Evolutionary conservation across 2,797 vertebrate species (phyloP).

Genomic region (Acanthurus leucopareius): DNA sequence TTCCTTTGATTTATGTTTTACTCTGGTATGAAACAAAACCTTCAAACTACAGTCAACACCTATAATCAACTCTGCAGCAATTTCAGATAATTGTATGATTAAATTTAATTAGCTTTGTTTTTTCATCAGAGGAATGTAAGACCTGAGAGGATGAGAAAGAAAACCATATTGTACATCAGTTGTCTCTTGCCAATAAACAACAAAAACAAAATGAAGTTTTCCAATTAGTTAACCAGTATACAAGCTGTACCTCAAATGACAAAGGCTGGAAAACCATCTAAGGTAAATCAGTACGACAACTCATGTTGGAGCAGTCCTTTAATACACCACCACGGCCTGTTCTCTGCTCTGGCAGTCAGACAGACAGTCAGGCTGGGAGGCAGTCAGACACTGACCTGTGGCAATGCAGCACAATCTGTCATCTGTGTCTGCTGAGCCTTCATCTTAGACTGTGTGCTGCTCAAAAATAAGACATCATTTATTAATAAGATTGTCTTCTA

Average conservation of each 20-base stretch:
- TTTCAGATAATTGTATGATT: background rate
- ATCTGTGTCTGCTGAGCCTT: slow-evolving; percentile 31
- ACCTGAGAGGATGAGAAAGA: background rate
- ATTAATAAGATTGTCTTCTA: background rate
- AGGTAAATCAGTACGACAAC: slow-evolving; percentile 6
- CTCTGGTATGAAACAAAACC: slow-evolving; percentile 5
- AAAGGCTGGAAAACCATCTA: slow-evolving; percentile 5
- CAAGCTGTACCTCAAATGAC: background rate
- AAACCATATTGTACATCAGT: no score
- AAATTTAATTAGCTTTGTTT: background rate
- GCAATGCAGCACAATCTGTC: slow-evolving; percentile 43
- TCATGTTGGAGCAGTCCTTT: background rate
- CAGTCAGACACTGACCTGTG: slow-evolving; percentile 44
- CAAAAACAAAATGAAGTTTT: no score
- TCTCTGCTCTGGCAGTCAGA: slow-evolving; percentile 30
- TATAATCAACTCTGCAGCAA: background rate
- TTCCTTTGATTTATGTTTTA: background rate
- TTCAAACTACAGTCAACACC: background rate
- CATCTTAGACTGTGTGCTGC: slow-evolving; percentile 4
- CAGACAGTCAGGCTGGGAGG: slow-evolving; percentile 13
- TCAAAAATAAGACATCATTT: slow-evolving; percentile 10
- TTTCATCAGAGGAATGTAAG: background rate
- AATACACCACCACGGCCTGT: slow-evolving; percentile 10
- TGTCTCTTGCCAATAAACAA: no score
- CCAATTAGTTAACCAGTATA: background rate